phyloP scores from a whole-genome alignment of 1,140 invertebrate genomes.

The Achroia grisella region DNA sequence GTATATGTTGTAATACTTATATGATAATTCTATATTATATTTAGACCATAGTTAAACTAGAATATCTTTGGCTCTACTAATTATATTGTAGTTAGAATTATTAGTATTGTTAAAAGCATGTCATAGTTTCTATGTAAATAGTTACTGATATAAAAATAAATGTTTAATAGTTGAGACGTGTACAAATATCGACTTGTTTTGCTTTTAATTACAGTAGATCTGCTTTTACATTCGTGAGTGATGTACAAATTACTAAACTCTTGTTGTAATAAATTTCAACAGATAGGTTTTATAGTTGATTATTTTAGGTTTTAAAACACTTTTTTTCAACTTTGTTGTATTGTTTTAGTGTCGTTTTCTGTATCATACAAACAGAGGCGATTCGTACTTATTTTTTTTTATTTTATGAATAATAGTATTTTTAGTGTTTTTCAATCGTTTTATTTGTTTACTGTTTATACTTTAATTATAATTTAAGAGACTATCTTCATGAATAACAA shows the following conservation, averaged over 20 bases:
- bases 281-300: no score
- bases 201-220: conserved; percentile 28
- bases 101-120: conserved; percentile 47
- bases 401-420: no score
- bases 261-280: no score
- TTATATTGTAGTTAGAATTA: conserved; percentile 34
- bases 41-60: conserved; percentile 26
- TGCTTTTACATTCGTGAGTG: conserved; percentile 37
- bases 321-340: no score
- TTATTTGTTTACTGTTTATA: no score
- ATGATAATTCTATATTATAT: conserved; percentile 19
- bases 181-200: conserved; percentile 33
- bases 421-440: no score
- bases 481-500: no score
- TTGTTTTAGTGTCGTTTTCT: no score
- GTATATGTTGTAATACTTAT: conserved; percentile 49
- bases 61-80: conserved; percentile 36
- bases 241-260: conserved; percentile 35
- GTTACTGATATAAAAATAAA: conserved; percentile 19
- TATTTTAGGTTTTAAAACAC: no score
- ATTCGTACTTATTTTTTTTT: no score
- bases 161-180: conserved; percentile 26
- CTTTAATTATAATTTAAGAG: no score
- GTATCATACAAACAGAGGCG: no score
- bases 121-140: conserved; percentile 59